Conservation (phyloP, 2,888 invertebrate genomes). For the Helobdella robusta region DNA sequence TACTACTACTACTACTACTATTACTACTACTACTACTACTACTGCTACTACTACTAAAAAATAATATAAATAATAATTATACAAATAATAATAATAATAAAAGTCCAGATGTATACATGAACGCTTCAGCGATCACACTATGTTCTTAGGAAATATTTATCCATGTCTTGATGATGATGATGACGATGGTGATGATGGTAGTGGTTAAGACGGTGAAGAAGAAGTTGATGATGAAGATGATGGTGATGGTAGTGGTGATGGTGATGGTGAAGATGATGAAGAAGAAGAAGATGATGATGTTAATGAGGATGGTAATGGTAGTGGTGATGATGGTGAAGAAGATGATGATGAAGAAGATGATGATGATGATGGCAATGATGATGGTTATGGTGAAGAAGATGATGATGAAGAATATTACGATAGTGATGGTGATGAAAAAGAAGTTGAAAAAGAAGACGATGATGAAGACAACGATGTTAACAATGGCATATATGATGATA, state of each 20-base stretch:
- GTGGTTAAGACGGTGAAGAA: slow-evolving; percentile 19
- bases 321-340: slow-evolving; percentile 21
- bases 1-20: slow-evolving; percentile 3
- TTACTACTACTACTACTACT: slow-evolving; percentile 3
- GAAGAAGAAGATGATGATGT: slow-evolving; percentile 17
- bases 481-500: no score
- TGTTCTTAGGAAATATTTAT: no score
- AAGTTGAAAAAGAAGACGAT: slow-evolving; percentile 7
- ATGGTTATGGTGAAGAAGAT: slow-evolving; percentile 8
- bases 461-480: not conserved
- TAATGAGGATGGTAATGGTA: slow-evolving; percentile 12
- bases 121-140: no score
- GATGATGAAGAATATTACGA: slow-evolving; percentile 4
- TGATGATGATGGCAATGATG: slow-evolving; percentile 12
- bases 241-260: slow-evolving; percentile 17
- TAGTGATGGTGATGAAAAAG: not conserved
- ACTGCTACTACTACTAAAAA: not conserved
- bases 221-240: slow-evolving; percentile 23
- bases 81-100: no score
- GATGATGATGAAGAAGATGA: slow-evolving; percentile 21
- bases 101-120: no score
- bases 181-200: slow-evolving; percentile 6
- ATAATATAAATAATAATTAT: no score
- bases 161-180: not conserved
- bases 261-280: slow-evolving; percentile 20